Base-by-base conservation (phyloP, 2,888 invertebrate species). In the Brenthis daphne region DNA sequence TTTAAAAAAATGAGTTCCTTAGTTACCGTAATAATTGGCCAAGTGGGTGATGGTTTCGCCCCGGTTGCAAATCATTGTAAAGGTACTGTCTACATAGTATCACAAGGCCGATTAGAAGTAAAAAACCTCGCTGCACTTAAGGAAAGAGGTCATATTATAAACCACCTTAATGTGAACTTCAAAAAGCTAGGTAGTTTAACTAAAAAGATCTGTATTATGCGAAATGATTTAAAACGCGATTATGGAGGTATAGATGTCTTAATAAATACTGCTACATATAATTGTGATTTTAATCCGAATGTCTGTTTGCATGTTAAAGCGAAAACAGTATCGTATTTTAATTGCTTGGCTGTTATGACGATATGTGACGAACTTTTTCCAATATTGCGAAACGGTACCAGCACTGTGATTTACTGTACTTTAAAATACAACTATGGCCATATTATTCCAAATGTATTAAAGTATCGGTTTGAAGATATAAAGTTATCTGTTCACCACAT, bases 241-340 rank as follows among this genome's bases (percentile, higher is more conserved):
- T 47, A 57, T 20, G 57, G 57, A 20, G 57, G 57, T 13, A 57
- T 57, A 47, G 57, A 58, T 58, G 20, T 48, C 14, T 48, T 48
- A 8, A 58, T 58, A 47, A 58, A 58, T 43, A 58, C 24, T 11
- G 47, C 24, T 58, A 47, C 48, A 24, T 58, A 58, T 3, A 48
- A 47, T 24, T 58, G 20, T 24, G 47, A 58, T 6, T 13, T 24
- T 6, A 24, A 47, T 14, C 1, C 58, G 11, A 6, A 1, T 14
- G 14, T 24, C 8, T 1, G 6, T 8, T 3, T 48, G 13, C 47
- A 58, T 8, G 5, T 6, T 14, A 14, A 48, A 14, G 58, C 58
- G 6, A 48, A 13, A 1, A 24, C 14, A 24, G 14, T 43, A 47
- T 13, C 47, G 5, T 20, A 57, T 3, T 57, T 24, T 6, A 57